phyloP scores from a whole-genome alignment of 2,797 vertebrate species.

The Novumbra hubbsi region DNA sequence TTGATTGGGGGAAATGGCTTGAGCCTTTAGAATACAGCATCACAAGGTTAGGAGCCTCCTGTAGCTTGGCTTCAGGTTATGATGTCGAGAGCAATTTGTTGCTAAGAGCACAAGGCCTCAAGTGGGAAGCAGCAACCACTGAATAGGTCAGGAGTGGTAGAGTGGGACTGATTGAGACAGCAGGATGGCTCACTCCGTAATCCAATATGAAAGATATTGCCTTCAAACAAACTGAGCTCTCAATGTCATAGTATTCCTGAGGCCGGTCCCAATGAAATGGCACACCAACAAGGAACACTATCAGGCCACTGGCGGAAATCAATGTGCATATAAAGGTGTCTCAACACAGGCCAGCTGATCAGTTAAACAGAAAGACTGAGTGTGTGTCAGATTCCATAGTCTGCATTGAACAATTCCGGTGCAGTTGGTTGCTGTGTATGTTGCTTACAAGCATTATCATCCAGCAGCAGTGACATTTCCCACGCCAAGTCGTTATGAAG shows the following conservation, averaged over 20 bases:
- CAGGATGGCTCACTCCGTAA: conserved; percentile 53
- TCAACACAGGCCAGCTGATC: conserved; percentile 36
- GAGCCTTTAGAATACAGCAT: neutral
- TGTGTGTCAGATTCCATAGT: conserved; percentile 10
- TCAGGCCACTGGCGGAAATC: conserved; percentile 45
- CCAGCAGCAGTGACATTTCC: conserved; percentile 30
- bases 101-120: conserved; percentile 38
- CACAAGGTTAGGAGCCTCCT: neutral
- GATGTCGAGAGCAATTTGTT: conserved; percentile 60
- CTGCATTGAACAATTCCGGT: conserved; percentile 9
- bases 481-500: conserved; percentile 17
- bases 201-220: conserved; percentile 62
- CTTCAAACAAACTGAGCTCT: conserved; percentile 49
- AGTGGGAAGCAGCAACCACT: conserved; percentile 35
- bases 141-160: conserved; percentile 55
- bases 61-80: conserved; percentile 62
- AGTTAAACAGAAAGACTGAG: conserved; percentile 34
- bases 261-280: conserved; percentile 55
- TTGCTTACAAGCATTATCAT: conserved; percentile 35
- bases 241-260: conserved; percentile 55
- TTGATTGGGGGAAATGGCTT: conserved; percentile 49
- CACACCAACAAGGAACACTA: conserved; percentile 41
- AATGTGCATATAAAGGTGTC: conserved; percentile 36
- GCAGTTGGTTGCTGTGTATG: conserved; percentile 27
- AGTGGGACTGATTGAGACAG: conserved; percentile 51